phyloP scores from a whole-genome alignment of 2,113 vertebrate species.

The Fulmarus glacialis region DNA sequence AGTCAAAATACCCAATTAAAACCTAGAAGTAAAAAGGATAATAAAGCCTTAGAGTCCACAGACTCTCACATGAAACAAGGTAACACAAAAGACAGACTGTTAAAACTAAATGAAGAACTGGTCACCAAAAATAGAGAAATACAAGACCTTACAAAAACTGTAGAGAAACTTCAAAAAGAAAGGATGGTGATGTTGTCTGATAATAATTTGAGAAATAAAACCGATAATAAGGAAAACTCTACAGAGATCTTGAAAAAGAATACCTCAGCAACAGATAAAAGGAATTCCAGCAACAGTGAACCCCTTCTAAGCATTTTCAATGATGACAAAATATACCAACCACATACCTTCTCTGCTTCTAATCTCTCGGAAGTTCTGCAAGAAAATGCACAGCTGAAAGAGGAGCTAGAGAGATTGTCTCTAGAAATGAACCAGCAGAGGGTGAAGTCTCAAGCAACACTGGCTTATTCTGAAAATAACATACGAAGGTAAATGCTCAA shows the following conservation, averaged over 20 bases:
- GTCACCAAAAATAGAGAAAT: constrained; percentile 81
- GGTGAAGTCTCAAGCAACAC: constrained; percentile 65
- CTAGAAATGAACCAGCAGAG: constrained; percentile 77
- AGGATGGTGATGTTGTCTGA: constrained; percentile 79
- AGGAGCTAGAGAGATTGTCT: constrained; percentile 75
- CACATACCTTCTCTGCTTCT: constrained; percentile 77
- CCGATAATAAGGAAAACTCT: constrained; percentile 6
- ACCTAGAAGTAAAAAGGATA: constrained; percentile 45
- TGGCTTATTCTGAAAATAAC: constrained; percentile 73
- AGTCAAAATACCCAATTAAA: constrained; percentile 76
- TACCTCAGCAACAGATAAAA: background rate
- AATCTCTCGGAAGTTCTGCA: constrained; percentile 82
- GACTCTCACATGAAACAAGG: constrained; percentile 77
- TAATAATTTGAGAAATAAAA: constrained; percentile 49
- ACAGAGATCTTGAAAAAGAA: constrained; percentile 37
- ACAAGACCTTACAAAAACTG: constrained; percentile 86
- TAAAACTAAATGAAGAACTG: constrained; percentile 85
- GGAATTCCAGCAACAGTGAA: background rate
- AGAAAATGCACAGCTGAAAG: constrained; percentile 83
- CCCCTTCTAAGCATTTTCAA: constrained; percentile 55
- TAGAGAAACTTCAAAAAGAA: constrained; percentile 90
- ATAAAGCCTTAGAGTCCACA: constrained; percentile 53
- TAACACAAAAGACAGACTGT: constrained; percentile 72
- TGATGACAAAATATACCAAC: constrained; percentile 80
- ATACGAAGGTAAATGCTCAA: constrained; percentile 75